phyloP scores from a whole-genome alignment of 2,888 invertebrate genomes.

The Calephelis perditalis region DNA sequence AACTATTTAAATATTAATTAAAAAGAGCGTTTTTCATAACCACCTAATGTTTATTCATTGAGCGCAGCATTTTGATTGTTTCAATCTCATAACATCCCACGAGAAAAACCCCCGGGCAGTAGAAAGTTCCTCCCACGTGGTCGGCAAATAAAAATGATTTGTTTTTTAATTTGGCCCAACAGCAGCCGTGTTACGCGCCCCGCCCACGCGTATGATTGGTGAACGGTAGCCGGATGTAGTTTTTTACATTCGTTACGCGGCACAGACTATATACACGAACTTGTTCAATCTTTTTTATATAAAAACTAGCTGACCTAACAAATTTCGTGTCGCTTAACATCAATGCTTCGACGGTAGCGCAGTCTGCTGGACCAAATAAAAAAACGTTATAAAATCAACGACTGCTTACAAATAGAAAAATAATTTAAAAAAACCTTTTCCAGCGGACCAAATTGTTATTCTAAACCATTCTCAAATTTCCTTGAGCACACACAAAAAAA shows the following conservation, averaged over 20 bases:
- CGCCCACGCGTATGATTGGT: slow-evolving; percentile 64
- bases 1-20: neutral
- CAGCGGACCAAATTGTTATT: too few species aligned
- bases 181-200: slow-evolving; percentile 69
- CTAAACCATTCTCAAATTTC: too few species aligned
- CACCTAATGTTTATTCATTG: neutral
- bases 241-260: neutral
- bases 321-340: too few species aligned
- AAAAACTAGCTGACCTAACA: too few species aligned
- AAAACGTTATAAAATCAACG: too few species aligned
- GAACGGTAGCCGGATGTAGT: slow-evolving; percentile 48
- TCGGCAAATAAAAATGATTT: slow-evolving; percentile 46
- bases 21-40: neutral
- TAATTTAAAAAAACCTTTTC: too few species aligned
- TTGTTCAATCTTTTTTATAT: too few species aligned
- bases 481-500: too few species aligned
- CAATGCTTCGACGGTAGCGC: too few species aligned
- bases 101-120: slow-evolving; percentile 60
- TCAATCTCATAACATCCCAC: slow-evolving; percentile 41
- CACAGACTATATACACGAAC: too few species aligned
- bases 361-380: too few species aligned
- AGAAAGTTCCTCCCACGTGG: slow-evolving; percentile 74
- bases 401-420: too few species aligned
- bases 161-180: slow-evolving; percentile 55
- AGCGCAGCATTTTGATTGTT: slow-evolving; percentile 12